Base-by-base conservation (phyloP, 2,797 vertebrate genomes). In the Syngnathus rostellatus region DNA sequence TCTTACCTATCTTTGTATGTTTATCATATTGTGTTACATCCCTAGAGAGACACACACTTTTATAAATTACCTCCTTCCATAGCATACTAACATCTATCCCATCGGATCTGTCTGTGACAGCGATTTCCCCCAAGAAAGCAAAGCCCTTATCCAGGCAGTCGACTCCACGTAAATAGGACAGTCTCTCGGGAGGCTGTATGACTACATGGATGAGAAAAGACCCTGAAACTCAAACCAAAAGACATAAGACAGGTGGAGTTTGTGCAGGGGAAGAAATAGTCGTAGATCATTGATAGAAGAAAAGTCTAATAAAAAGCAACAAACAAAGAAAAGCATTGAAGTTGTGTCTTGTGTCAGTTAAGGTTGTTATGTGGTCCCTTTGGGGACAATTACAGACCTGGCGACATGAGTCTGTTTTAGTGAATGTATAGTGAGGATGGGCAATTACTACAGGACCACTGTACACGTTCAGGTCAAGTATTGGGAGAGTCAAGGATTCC, bases 111-210 rank as follows among this genome's bases (percentile, higher is more conserved):
- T 65, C 45, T 65, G 66, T 37, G 39, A 39, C 51, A 53, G 19
- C 40, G 21, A 38, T 54, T 69, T 62, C 40, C 55, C 50, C 37
- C 45, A 60, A 70, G 62, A 65, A 76, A 66, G 71, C 43, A 11
- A 73, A 73, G 8, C 69, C 74, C 75, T 74, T 68, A 72, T 76
- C 65, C 46, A 69, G 66, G 67, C 73, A 65, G 63, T 71, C 65
- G 68, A 60, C 65, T 41, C 63, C 72, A 73, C 53, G 74, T 70
- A 81, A 71, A 69, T 54, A 68, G 46, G 40, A 48, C 68, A 48
- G 46, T 77, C 79, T 73, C 72, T 8, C 8, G 71, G 65, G 77
- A 77, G 70, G 63, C 46, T 19, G 64, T 50, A 75, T 76, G 68
- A 69, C 69, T 67, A 67, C 66, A 70, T 70, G 68, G 68, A 61